phyloP scores from a whole-genome alignment of 2,888 invertebrate species.

The Hydriomena furcata region DNA sequence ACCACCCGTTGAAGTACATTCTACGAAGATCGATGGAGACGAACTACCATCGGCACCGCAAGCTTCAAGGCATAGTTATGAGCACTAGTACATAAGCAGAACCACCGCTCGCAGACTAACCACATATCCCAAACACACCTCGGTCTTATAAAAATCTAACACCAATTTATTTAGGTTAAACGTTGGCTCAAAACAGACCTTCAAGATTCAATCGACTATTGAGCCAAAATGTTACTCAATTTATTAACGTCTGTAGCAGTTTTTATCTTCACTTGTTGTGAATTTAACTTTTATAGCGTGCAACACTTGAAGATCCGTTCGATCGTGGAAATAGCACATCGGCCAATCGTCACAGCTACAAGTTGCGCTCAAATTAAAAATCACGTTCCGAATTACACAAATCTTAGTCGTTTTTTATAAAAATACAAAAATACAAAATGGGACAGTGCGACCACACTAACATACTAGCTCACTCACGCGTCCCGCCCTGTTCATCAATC shows the following conservation, averaged over 20 bases:
- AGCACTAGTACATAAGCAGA: conserved; percentile 48
- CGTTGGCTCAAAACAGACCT: conserved; percentile 54
- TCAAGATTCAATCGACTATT: conserved; percentile 38
- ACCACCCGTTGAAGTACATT: conserved; percentile 4
- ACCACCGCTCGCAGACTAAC: conserved; percentile 64
- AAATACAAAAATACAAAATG: conserved; percentile 84
- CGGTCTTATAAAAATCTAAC: conserved; percentile 67
- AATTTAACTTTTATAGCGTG: conserved; percentile 21
- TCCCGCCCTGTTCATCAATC: conserved; percentile 59
- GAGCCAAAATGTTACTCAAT: conserved; percentile 6
- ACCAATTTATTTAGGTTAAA: conserved; percentile 64
- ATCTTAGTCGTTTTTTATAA: conserved; percentile 79
- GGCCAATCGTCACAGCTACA: conserved; percentile 57
- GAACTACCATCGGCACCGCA: conserved; percentile 27
- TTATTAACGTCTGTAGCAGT: conserved; percentile 7
- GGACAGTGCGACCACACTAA: conserved; percentile 77
- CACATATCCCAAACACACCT: conserved; percentile 79
- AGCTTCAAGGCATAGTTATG: conserved; percentile 42
- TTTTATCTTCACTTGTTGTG: conserved; percentile 11
- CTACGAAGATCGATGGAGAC: conserved; percentile 19
- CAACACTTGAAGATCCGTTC: conserved; percentile 49
- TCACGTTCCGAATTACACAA: conserved; percentile 76
- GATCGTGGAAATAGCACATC: conserved; percentile 29
- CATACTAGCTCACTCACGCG: conserved; percentile 64
- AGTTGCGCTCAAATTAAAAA: conserved; percentile 77